Evolutionary conservation across 2,113 vertebrate genomes (phyloP).

Genomic region (Pontoporia blainvillei): DNA sequence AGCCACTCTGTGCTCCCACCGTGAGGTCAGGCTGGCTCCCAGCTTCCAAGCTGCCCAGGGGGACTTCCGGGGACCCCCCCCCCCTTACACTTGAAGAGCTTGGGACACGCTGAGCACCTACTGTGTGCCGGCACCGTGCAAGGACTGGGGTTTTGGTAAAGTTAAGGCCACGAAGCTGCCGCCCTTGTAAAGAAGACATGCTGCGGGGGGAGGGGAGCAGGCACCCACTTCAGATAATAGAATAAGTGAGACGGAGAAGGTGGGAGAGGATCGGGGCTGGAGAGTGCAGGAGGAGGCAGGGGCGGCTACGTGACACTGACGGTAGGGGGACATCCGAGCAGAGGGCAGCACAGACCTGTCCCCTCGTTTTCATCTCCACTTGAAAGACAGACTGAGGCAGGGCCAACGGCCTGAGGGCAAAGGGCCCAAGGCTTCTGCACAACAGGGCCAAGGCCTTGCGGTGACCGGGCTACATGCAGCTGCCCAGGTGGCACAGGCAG

Average conservation of each 20-base stretch:
- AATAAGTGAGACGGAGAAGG: neutral
- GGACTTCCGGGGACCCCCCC: neutral
- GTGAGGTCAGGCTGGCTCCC: neutral
- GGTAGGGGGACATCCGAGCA: neutral
- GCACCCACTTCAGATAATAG: neutral
- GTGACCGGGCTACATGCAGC: too few relatives aligned
- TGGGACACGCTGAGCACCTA: neutral
- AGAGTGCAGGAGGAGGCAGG: neutral
- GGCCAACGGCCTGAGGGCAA: too few relatives aligned
- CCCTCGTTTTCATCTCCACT: neutral
- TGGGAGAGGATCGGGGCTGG: neutral
- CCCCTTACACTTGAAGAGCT: neutral
- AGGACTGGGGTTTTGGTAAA: neutral
- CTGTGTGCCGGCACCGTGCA: neutral
- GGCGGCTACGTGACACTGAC: accelerated
- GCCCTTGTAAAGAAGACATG: neutral
- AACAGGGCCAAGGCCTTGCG: neutral
- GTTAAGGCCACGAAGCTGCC: neutral
- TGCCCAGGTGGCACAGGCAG: neutral
- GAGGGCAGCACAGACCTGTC: neutral
- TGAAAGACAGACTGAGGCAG: neutral
- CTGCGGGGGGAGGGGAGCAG: neutral
- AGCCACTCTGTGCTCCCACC: neutral
- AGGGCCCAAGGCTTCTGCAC: neutral
- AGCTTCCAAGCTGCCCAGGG: neutral